Evolutionary conservation across 2,797 vertebrate genomes (phyloP).

Genomic region (Leptatherina wallacei): DNA sequence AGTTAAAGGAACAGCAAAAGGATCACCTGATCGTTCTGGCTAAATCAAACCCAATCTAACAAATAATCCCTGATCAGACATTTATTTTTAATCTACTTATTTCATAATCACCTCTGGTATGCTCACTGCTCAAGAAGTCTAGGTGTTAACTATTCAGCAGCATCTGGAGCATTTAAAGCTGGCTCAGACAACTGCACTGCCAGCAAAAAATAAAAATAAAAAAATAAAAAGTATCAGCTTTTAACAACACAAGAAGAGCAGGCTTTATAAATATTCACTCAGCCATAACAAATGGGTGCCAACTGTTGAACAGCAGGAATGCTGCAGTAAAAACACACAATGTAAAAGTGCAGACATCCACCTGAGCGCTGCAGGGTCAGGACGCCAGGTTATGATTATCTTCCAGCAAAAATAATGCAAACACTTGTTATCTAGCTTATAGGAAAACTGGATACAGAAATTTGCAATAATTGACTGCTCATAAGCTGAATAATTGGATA

Average conservation of each 20-base stretch:
- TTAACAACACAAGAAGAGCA: conserved; percentile 16
- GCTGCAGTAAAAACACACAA: conserved; percentile 16
- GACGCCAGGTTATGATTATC: background rate
- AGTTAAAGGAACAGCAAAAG: background rate
- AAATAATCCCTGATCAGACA: conserved; percentile 26
- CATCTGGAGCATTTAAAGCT: conserved; percentile 1
- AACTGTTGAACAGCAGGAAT: conserved; percentile 62
- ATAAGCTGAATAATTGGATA: too few relatives aligned
- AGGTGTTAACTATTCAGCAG: background rate
- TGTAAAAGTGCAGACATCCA: conserved; percentile 17
- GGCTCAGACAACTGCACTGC: conserved; percentile 1
- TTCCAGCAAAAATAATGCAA: background rate
- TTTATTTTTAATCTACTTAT: conserved; percentile 42
- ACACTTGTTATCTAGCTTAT: too few relatives aligned
- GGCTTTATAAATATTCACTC: conserved; percentile 36
- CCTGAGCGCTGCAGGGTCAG: background rate
- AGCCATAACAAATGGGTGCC: conserved; percentile 47
- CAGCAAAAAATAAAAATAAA: background rate
- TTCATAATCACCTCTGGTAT: conserved; percentile 52
- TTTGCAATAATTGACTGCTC: too few relatives aligned
- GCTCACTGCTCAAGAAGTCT: background rate
- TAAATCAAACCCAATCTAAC: conserved; percentile 13
- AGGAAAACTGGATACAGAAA: too few relatives aligned
- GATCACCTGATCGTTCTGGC: conserved; percentile 38
- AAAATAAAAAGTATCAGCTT: conserved; percentile 2